These are phyloP conservation scores for Hermatobates lingyangjiaoensis DNA, from an alignment of 1,140 invertebrate genomes.

Conservation along the genomic window DNA sequence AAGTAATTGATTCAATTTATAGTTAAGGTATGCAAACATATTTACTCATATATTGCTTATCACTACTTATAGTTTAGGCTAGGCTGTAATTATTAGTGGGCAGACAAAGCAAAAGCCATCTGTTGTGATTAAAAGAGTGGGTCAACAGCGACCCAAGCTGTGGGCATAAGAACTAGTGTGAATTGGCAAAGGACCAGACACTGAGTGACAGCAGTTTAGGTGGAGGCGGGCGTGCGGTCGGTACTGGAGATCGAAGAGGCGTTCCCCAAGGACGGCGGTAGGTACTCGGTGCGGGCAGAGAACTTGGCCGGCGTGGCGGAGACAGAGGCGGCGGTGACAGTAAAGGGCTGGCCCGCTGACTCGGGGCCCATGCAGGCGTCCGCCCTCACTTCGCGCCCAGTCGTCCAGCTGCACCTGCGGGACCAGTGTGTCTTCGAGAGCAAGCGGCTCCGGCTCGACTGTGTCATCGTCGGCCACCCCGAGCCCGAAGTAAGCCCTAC, in stretches of 20 bases:
- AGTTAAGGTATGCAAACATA: too few relatives aligned
- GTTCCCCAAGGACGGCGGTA: slow-evolving; percentile 48
- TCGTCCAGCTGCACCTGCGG: slow-evolving; percentile 47
- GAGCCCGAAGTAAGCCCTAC: slow-evolving; percentile 46
- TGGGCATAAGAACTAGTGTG: too few relatives aligned
- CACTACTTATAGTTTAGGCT: too few relatives aligned
- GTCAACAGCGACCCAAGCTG: too few relatives aligned
- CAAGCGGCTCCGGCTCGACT: slow-evolving; percentile 47
- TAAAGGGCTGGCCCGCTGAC: slow-evolving; percentile 44
- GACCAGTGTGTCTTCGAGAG: slow-evolving; percentile 51
- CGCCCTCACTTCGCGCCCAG: slow-evolving; percentile 48
- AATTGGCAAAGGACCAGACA: too few relatives aligned
- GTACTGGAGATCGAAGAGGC: slow-evolving; percentile 46
- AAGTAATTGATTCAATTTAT: too few relatives aligned
- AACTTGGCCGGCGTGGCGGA: slow-evolving; percentile 23
- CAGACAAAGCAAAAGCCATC: too few relatives aligned
- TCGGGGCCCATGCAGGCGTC: slow-evolving; percentile 46
- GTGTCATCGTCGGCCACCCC: slow-evolving; percentile 64
- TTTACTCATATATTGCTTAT: too few relatives aligned
- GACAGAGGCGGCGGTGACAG: slow-evolving; percentile 27
- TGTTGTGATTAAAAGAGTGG: too few relatives aligned
- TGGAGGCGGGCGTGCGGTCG: slow-evolving; percentile 34
- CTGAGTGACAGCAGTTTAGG: too few relatives aligned
- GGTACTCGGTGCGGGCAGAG: slow-evolving; percentile 39
- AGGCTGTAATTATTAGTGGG: too few relatives aligned